Percentiles rank a stretch among this genome's conserved stretches.
phyloP scores from a whole-genome alignment of 2,888 invertebrate genomes.

The Pedicia rivosa region DNA sequence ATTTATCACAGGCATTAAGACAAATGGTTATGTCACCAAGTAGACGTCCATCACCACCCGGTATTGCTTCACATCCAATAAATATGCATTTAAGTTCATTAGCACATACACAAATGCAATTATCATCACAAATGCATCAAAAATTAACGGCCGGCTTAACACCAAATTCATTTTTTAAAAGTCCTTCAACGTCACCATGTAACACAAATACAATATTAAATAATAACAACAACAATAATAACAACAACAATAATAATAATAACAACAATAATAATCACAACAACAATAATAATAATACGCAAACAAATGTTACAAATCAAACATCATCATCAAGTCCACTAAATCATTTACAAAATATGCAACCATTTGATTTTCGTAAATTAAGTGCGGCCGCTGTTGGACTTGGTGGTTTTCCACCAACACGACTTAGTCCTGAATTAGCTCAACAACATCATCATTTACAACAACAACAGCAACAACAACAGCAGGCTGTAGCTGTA shows the following conservation, averaged over 20 bases:
- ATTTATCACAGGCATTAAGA: conserved; percentile 9
- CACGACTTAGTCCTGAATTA: conserved; percentile 25
- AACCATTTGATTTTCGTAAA: conserved; percentile 85
- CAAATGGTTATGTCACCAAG: conserved; percentile 49
- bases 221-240: not conserved
- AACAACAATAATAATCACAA: not conserved
- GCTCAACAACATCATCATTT: conserved; percentile 21
- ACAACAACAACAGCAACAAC: conserved; percentile 17
- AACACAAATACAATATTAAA: conserved; percentile 6
- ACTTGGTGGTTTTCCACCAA: conserved; percentile 30
- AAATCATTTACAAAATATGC: conserved; percentile 85
- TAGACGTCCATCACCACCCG: conserved; percentile 46
- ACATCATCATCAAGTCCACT: conserved; percentile 47
- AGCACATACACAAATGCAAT: conserved; percentile 27
- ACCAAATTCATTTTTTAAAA: conserved; percentile 23
- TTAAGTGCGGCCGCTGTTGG: conserved; percentile 35
- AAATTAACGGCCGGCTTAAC: conserved; percentile 25
- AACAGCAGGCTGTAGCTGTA: conserved; percentile 22
- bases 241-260: conserved; percentile 10
- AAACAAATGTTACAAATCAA: conserved; percentile 14
- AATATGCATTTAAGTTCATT: conserved; percentile 28
- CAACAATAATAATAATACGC: conserved; percentile 11
- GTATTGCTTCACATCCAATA: conserved; percentile 32
- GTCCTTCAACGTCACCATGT: conserved; percentile 20
- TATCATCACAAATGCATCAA: conserved; percentile 29